A percentile compares a stretch with the other conserved stretches of the same genome.
Conservation (phyloP, 2,888 invertebrate species). For the Cephus spinipes region DNA sequence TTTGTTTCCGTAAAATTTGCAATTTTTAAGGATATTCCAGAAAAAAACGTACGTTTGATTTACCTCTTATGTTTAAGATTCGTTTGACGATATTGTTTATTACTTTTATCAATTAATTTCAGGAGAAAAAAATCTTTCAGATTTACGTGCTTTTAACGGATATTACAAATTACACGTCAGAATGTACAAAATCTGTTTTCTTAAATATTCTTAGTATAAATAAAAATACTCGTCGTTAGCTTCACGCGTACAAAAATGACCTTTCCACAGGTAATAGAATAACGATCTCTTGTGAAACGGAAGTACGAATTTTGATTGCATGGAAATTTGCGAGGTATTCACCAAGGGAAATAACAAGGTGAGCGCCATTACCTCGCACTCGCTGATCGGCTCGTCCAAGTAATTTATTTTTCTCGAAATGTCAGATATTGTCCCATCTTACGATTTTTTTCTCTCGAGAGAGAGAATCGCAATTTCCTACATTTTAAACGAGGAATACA, state of each 20-base stretch:
- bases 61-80: neutral
- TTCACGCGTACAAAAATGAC: neutral
- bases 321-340: neutral
- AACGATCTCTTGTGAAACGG: neutral
- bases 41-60: neutral
- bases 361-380: constrained; percentile 32
- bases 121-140: neutral
- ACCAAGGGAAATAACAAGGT: neutral
- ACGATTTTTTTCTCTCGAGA: neutral
- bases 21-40: neutral
- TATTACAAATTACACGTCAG: neutral
- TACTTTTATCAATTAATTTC: neutral
- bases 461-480: neutral
- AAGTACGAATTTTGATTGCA: neutral
- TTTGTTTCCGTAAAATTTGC: neutral
- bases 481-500: constrained; percentile 29
- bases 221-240: neutral
- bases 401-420: neutral
- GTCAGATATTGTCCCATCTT: neutral
- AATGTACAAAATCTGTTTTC: neutral
- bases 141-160: neutral
- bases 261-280: neutral
- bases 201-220: neutral
- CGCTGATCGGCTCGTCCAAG: constrained; percentile 8
- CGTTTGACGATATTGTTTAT: neutral